phyloP scores from a whole-genome alignment of 1,140 invertebrate genomes.

The Drosophila pseudoananassae region DNA sequence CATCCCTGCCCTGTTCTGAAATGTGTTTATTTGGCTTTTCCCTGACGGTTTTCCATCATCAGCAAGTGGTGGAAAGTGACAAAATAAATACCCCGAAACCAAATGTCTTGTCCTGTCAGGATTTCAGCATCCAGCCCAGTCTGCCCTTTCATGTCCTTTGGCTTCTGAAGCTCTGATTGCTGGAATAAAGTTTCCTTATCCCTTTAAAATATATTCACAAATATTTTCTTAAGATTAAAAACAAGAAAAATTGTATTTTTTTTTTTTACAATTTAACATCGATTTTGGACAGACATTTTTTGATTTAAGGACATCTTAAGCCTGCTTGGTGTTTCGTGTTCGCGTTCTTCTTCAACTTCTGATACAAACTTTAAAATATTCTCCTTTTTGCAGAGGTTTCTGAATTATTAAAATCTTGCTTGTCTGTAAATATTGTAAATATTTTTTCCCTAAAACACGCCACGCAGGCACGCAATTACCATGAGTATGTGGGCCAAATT shows the following conservation, averaged over 20 bases:
- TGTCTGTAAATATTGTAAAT: neutral
- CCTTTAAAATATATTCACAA: neutral
- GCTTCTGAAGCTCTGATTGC: neutral
- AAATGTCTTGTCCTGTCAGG: conserved; percentile 19
- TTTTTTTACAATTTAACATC: neutral
- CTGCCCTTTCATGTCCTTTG: neutral
- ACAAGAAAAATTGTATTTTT: neutral
- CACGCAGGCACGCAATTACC: conserved; percentile 36
- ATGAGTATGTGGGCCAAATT: conserved; percentile 35
- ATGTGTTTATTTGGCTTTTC: conserved; percentile 7
- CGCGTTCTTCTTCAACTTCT: neutral
- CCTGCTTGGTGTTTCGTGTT: neutral
- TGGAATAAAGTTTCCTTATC: neutral
- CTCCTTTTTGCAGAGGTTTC: neutral
- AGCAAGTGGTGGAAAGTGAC: conserved; percentile 27
- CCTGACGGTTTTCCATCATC: conserved; percentile 1
- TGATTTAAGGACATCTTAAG: neutral
- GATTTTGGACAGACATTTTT: neutral
- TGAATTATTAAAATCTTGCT: neutral
- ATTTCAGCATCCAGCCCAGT: neutral
- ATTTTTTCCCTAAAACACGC: conserved; percentile 13
- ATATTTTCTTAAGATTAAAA: neutral
- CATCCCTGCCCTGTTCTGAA: neutral
- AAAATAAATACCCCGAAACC: conserved; percentile 44
- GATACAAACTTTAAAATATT: neutral